Conservation (phyloP, 2,113 vertebrate species). For the Benitochromis conjunctus region DNA sequence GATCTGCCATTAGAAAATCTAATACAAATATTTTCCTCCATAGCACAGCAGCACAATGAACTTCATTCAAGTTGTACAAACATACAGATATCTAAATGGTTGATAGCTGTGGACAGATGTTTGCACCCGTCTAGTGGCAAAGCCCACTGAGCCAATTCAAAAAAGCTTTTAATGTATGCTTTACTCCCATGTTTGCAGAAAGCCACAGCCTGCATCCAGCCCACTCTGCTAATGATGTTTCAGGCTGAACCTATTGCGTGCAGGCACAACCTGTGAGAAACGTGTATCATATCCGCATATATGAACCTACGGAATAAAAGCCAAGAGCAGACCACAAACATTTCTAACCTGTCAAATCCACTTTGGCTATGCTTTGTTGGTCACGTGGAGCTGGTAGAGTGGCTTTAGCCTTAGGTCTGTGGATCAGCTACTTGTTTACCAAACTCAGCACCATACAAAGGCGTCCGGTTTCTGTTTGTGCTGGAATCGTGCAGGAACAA, state of each 20-base stretch:
- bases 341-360: background rate
- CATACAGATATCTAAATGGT: background rate
- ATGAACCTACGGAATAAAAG: background rate
- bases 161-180: background rate
- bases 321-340: background rate
- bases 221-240: background rate
- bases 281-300: background rate
- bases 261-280: background rate
- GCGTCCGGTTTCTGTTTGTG: conserved; percentile 23
- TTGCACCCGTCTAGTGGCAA: background rate
- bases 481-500: background rate
- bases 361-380: background rate
- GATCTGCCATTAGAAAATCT: background rate
- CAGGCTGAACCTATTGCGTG: background rate
- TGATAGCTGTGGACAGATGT: background rate
- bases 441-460: background rate
- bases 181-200: background rate
- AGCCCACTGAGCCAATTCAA: background rate
- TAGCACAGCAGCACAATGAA: background rate
- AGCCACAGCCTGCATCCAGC: background rate
- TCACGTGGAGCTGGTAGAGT: background rate
- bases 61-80: background rate
- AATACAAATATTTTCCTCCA: background rate
- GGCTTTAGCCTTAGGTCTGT: background rate
- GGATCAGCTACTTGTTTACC: conserved; percentile 13